Evolutionary conservation across 2,797 vertebrate species (phyloP).

Genomic region (Epinephelus awoara): DNA sequence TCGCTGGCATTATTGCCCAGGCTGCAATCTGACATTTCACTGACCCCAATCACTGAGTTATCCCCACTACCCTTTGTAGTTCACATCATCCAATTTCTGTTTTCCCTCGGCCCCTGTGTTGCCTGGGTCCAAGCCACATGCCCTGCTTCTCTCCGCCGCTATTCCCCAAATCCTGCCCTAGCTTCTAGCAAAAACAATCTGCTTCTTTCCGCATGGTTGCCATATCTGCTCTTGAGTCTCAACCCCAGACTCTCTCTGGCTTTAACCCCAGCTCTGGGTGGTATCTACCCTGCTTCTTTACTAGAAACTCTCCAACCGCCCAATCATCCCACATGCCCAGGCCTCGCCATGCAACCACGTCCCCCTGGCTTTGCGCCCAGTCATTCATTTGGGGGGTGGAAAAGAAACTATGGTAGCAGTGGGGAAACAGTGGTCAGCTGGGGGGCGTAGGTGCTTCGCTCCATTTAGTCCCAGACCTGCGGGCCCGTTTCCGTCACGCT

Average conservation of each 20-base stretch:
- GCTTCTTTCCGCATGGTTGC: slow-evolving; percentile 54
- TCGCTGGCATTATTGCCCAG: slow-evolving; percentile 21
- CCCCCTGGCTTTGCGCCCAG: slow-evolving; percentile 5
- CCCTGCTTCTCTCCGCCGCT: slow-evolving; percentile 14
- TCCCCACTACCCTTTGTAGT: slow-evolving; percentile 41
- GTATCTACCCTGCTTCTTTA: slow-evolving; percentile 9
- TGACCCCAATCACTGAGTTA: slow-evolving; percentile 59
- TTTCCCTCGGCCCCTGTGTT: slow-evolving; percentile 18
- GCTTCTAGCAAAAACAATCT: slow-evolving; percentile 41
- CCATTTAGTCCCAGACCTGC: slow-evolving; percentile 65
- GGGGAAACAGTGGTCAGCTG: slow-evolving; percentile 48
- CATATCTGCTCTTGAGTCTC: slow-evolving; percentile 33
- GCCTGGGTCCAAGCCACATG: slow-evolving; percentile 28
- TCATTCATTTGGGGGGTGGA: slow-evolving; percentile 12
- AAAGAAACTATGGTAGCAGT: slow-evolving; percentile 20
- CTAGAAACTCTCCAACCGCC: slow-evolving; percentile 16
- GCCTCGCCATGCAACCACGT: background rate
- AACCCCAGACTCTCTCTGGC: slow-evolving; percentile 16
- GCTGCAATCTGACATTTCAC: slow-evolving; percentile 61
- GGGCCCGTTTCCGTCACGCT: slow-evolving; percentile 57
- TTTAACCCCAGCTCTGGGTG: slow-evolving; percentile 27
- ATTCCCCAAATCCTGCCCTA: slow-evolving; percentile 35
- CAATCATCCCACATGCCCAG: slow-evolving; percentile 21
- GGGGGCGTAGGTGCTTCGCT: slow-evolving; percentile 59
- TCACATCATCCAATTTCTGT: slow-evolving; percentile 47